Evolutionary conservation across 2,888 invertebrate genomes (phyloP).

Genomic region (Notodonta dromedarius): DNA sequence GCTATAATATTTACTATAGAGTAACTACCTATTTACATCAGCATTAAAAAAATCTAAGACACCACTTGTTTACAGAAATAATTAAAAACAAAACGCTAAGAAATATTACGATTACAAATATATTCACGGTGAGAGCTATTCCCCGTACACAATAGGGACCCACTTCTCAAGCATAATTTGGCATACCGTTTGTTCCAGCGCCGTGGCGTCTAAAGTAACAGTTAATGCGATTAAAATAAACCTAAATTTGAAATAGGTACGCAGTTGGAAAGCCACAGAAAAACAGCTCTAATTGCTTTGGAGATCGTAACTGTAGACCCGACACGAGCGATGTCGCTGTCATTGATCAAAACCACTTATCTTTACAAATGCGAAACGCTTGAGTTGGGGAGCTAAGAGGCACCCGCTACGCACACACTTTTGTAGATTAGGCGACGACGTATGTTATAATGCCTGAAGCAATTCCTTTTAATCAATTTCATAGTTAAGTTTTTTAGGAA

Average conservation of each 20-base stretch:
- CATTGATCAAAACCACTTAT: constrained; percentile 43
- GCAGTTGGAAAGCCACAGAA: constrained; percentile 53
- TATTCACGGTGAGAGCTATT: constrained; percentile 47
- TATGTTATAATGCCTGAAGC: neutral
- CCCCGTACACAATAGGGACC: constrained; percentile 70
- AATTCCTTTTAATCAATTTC: neutral
- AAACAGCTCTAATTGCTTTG: constrained; percentile 50
- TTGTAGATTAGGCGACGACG: constrained; percentile 18
- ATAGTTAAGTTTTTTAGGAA: too few relatives aligned
- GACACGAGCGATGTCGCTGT: constrained; percentile 26
- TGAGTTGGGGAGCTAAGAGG: constrained; percentile 48
- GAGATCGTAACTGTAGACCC: constrained; percentile 35
- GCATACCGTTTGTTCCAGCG: constrained; percentile 75
- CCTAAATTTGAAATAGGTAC: constrained; percentile 52
- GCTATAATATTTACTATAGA: too few relatives aligned
- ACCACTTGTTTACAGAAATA: constrained; percentile 20
- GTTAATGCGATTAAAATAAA: constrained; percentile 69
- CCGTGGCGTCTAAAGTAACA: constrained; percentile 63
- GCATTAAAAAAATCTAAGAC: neutral
- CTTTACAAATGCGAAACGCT: constrained; percentile 22
- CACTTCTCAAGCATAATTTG: constrained; percentile 80
- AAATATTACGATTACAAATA: constrained; percentile 27
- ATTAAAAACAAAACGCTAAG: constrained; percentile 24
- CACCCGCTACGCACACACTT: constrained; percentile 46
- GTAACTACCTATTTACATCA: too few relatives aligned